Base-by-base conservation (phyloP, 2,797 vertebrate species). In the Pipistrellus pygmaeus region DNA sequence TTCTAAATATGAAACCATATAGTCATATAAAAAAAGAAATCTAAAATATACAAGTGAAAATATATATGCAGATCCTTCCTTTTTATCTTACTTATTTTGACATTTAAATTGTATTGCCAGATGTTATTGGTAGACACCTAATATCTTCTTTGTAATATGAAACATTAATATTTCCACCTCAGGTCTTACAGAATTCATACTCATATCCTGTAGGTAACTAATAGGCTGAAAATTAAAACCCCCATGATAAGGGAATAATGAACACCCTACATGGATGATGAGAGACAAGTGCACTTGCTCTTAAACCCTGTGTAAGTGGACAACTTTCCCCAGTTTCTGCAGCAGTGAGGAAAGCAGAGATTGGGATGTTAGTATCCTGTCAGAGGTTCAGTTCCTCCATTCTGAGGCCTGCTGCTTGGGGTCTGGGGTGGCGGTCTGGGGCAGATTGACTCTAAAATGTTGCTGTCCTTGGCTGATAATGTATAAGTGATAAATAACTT, bases 11-110 rank as follows among this genome's bases (percentile, higher is more conserved):
- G 27, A 60, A 91, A 64, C 30, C 18, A 51, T 46, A 69, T 66
- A 77, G 91, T 81, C 71, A 84, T 86, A 86, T 87, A 82, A 94
- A 93, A 93, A 62, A 44, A 88, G 57, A 85, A 92, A 90, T 87
- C 21, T 91, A 72, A 93, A 82, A 76, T 86, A 57, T 38, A 11
- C 3, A 71, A 7, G 66, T 92, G 20, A 51, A 90, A 83, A 44
- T 76, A 11, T 3, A 71, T 9, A 55, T 92, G 14, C 55, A 90
- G 78, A 44, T 76, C 88, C 10, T 35, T 69, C 8, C 27, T 73
- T 84, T 73, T 48, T 60, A 27, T 71, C 51, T 46, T 38, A 9
- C 25, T 92, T 66, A 53, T 73, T 89, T 96, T 92, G 27, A 91
- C 69, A 87, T 81, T 88, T 91, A 73, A 83, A 27, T 90, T 88